These are phyloP conservation scores for Pocillopora verrucosa DNA, from an alignment of 64 coral and sea anemone genomes.

Conservation along the genomic window DNA sequence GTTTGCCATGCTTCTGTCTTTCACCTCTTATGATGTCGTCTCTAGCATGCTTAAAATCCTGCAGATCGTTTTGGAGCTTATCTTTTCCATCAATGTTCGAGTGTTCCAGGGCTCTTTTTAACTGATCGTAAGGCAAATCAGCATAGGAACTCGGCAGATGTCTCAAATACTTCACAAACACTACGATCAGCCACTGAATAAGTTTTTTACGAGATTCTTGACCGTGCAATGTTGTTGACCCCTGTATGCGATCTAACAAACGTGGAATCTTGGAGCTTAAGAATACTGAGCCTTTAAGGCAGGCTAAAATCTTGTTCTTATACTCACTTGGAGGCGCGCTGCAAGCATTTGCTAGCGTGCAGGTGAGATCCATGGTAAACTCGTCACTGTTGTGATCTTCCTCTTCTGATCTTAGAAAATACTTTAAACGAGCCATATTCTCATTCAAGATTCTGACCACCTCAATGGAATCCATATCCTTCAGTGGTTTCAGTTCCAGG, in stretches of 20 bases:
- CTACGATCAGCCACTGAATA: slow-evolving; percentile 16
- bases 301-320: slow-evolving; percentile 2
- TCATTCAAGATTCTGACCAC: background rate
- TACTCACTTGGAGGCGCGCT: background rate
- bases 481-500: background rate
- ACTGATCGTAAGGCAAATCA: slow-evolving; percentile 56
- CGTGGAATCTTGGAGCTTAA: slow-evolving; percentile 13
- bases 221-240: background rate
- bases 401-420: background rate
- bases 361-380: slow-evolving; percentile 23
- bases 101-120: slow-evolving; percentile 37
- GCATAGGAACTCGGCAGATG: slow-evolving; percentile 69
- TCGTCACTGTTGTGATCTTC: slow-evolving; percentile 4
- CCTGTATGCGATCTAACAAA: slow-evolving; percentile 17
- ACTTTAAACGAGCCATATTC: background rate
- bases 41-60: slow-evolving; percentile 44
- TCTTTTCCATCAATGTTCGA: slow-evolving; percentile 24
- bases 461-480: background rate
- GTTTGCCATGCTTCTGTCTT: slow-evolving; percentile 32
- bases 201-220: background rate
- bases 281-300: slow-evolving; percentile 18
- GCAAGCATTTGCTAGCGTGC: slow-evolving; percentile 2
- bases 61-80: slow-evolving; percentile 13
- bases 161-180: slow-evolving; percentile 56
- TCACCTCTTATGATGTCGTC: slow-evolving; percentile 59